Percentiles rank a stretch among this genome's conserved stretches.
phyloP scores from a whole-genome alignment of 2,888 invertebrate genomes.

The Gymnocheta viridis region DNA sequence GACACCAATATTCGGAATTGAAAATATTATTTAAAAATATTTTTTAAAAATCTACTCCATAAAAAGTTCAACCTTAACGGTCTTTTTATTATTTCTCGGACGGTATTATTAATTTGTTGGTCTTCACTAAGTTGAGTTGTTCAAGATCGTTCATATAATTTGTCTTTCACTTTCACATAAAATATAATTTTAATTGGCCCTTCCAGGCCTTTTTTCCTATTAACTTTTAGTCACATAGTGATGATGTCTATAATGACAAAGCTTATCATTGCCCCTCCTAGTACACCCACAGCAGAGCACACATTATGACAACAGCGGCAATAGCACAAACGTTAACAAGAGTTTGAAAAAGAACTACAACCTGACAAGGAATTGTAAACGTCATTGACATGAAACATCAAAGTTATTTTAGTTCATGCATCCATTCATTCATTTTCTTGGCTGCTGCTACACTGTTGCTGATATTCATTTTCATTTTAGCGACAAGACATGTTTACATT shows the following conservation, averaged over 20 bases:
- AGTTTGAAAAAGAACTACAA: constrained; percentile 37
- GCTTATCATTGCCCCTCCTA: constrained; percentile 47
- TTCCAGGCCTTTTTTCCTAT: not conserved
- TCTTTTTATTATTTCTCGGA: too few relatives aligned
- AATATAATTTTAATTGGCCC: constrained; percentile 7
- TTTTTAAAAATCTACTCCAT: too few relatives aligned
- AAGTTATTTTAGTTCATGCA: constrained; percentile 42
- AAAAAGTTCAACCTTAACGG: too few relatives aligned
- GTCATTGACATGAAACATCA: constrained; percentile 67
- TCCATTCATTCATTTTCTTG: constrained; percentile 32
- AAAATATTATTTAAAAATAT: too few relatives aligned
- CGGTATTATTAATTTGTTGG: too few relatives aligned
- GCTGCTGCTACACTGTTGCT: constrained; percentile 58
- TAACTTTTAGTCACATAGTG: constrained; percentile 41
- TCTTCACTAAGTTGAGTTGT: too few relatives aligned
- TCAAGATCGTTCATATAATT: too few relatives aligned
- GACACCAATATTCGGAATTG: too few relatives aligned
- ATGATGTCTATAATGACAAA: constrained; percentile 58
- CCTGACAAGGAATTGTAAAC: constrained; percentile 63
- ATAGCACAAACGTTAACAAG: constrained; percentile 22
- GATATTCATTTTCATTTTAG: constrained; percentile 69
- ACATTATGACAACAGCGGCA: constrained; percentile 17
- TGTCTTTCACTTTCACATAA: too few relatives aligned
- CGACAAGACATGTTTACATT: constrained; percentile 73
- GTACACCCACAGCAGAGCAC: constrained; percentile 19